These are phyloP conservation scores for Psilopogon haemacephalus DNA, from an alignment of 2,113 vertebrate species.

Conservation along the genomic window DNA sequence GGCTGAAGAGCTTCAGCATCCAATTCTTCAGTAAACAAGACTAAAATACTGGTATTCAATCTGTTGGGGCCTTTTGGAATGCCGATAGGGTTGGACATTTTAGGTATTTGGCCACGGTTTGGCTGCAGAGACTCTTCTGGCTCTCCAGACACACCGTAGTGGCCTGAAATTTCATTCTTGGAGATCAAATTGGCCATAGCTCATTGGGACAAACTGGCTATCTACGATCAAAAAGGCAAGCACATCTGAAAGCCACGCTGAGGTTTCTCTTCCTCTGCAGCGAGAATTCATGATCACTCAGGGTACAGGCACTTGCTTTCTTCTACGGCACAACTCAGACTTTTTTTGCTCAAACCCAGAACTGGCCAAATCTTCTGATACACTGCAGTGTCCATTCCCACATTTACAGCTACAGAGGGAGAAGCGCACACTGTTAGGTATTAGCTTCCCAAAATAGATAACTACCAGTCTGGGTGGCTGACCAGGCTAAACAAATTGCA, in stretches of 20 bases:
- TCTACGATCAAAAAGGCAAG: background rate
- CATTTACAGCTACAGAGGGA: background rate
- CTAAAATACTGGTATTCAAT: background rate
- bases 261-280: background rate
- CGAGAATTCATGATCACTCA: background rate
- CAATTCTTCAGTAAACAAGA: background rate
- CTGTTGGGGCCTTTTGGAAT: background rate
- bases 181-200: background rate
- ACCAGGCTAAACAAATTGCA: conserved; percentile 15
- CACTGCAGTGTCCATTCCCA: background rate
- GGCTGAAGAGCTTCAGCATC: background rate
- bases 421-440: background rate
- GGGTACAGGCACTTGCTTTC: background rate
- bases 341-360: background rate
- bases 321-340: background rate
- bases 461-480: background rate
- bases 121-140: background rate
- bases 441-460: conserved; percentile 45
- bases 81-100: background rate
- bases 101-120: background rate
- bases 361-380: background rate
- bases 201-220: background rate
- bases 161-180: background rate
- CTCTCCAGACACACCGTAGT: background rate
- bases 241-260: background rate